Evolutionary conservation across 2,888 invertebrate genomes (phyloP).

Genomic region (Morpho helenor): DNA sequence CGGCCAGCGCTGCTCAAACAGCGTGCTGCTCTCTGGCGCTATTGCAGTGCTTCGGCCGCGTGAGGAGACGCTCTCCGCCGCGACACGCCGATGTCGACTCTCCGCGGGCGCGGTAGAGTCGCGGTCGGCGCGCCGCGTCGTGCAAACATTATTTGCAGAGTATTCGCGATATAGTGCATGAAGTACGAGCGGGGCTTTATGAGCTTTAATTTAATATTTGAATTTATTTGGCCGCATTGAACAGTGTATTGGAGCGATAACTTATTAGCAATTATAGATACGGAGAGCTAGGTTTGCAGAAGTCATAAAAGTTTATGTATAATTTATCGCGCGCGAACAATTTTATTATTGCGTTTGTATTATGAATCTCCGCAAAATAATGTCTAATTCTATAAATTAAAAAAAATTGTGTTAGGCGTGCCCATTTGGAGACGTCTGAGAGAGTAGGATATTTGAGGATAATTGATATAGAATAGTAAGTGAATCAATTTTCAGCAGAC

Average conservation of each 20-base stretch:
- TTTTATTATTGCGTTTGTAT: no score
- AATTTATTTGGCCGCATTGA: slow-evolving; percentile 29
- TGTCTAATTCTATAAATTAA: no score
- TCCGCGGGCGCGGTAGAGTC: neutral
- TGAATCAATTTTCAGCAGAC: no score
- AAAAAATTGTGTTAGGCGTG: no score
- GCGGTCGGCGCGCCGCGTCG: slow-evolving; percentile 22
- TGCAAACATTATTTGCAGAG: slow-evolving; percentile 47
- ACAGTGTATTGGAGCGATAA: neutral
- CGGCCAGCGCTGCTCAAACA: slow-evolving; percentile 39
- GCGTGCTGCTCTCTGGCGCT: slow-evolving; percentile 44
- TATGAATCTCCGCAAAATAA: no score
- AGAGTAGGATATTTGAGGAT: no score
- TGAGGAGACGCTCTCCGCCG: slow-evolving; percentile 38
- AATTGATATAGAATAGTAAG: no score
- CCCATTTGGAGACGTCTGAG: no score
- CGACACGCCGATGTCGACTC: slow-evolving; percentile 6
- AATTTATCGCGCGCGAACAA: no score
- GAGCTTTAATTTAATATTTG: slow-evolving; percentile 21
- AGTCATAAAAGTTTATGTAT: no score
- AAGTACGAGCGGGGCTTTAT: slow-evolving; percentile 16
- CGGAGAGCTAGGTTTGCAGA: no score
- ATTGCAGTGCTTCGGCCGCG: slow-evolving; percentile 45
- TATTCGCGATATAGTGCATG: slow-evolving; percentile 29
- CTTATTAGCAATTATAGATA: no score